Conservation (phyloP, 2,797 vertebrate species). For the Cynopterus sphinx region DNA sequence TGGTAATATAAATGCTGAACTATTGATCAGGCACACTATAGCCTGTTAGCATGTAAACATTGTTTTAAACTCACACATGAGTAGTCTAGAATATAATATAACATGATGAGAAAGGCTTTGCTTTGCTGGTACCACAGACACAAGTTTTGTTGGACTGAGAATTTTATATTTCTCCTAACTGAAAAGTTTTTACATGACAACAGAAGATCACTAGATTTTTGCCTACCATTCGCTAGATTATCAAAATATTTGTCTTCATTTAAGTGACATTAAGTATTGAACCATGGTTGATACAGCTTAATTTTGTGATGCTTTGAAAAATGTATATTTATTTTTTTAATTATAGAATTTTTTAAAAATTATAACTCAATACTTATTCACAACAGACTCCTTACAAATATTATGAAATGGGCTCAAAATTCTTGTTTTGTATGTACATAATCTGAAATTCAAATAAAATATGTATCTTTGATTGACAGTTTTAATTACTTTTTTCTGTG, state of each 20-base stretch:
- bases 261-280: background rate
- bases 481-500: background rate
- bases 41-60: background rate
- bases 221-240: background rate
- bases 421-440: background rate
- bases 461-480: background rate
- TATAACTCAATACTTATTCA: background rate
- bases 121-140: background rate
- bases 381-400: background rate
- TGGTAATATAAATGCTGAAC: background rate
- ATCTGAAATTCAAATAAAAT: background rate
- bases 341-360: background rate
- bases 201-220: background rate
- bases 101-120: background rate
- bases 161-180: background rate
- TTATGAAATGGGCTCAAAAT: background rate
- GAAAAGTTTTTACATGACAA: background rate
- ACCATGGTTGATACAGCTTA: rapidly evolving
- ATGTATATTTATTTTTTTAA: background rate
- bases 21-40: background rate
- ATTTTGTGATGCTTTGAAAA: background rate
- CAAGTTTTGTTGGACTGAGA: background rate
- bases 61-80: background rate
- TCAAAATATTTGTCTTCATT: background rate
- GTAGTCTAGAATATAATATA: background rate